These are phyloP conservation scores for Campylomormyrus tamandua DNA, from an alignment of 2,113 vertebrate species.

Conservation along the genomic window DNA sequence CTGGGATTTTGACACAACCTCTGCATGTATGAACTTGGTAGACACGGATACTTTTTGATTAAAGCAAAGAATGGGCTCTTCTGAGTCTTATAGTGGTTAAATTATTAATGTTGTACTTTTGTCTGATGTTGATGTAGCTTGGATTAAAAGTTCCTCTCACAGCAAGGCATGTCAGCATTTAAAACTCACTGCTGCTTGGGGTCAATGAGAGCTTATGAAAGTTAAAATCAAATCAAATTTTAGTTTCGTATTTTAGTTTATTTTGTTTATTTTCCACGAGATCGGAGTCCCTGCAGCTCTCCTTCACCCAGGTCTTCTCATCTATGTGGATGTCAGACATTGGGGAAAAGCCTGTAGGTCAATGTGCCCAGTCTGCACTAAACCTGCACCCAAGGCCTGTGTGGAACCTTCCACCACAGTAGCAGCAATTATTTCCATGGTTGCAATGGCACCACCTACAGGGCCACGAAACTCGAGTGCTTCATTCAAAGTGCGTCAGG, in stretches of 20 bases:
- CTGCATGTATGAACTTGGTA: neutral
- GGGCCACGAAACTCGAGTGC: constrained; percentile 35
- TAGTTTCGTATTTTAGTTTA: neutral
- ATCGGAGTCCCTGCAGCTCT: neutral
- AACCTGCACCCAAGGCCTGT: constrained; percentile 58
- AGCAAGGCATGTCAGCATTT: neutral
- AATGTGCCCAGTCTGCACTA: constrained; percentile 56
- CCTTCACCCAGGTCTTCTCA: constrained; percentile 58
- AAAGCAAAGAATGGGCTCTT: neutral
- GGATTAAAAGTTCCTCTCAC: neutral
- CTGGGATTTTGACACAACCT: neutral
- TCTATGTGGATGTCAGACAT: constrained; percentile 57
- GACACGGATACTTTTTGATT: constrained; percentile 2
- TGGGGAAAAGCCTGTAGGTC: constrained; percentile 66
- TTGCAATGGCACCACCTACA: constrained; percentile 29
- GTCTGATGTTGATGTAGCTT: neutral
- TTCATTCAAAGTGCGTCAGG: constrained; percentile 40
- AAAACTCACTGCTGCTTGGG: neutral
- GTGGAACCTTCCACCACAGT: constrained; percentile 61
- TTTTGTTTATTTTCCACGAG: neutral
- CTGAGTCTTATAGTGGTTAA: neutral
- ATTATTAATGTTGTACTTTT: constrained; percentile 1
- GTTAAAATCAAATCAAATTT: neutral
- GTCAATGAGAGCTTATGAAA: neutral
- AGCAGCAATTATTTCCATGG: constrained; percentile 58